These are phyloP conservation scores for Entomobrya proxima DNA, from an alignment of 2,888 invertebrate species.

Conservation along the genomic window DNA sequence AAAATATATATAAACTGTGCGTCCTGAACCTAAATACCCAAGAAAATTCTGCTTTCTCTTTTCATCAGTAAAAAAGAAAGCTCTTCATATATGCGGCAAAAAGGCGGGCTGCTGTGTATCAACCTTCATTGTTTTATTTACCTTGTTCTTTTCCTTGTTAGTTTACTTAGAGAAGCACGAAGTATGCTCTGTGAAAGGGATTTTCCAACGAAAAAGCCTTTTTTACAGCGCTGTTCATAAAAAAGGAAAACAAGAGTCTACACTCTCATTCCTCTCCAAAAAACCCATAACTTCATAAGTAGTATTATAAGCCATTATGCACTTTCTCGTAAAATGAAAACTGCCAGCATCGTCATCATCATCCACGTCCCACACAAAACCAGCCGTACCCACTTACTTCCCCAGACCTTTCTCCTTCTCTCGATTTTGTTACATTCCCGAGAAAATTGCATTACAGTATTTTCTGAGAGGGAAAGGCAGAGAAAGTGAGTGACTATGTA, in stretches of 20 bases:
- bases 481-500: background rate
- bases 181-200: background rate
- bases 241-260: background rate
- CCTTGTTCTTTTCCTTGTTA: slow-evolving; percentile 24
- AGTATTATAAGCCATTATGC: slow-evolving; percentile 24
- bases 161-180: slow-evolving; percentile 11
- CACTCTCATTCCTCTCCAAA: background rate
- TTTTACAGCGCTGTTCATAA: slow-evolving; percentile 27
- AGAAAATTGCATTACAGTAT: background rate
- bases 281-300: slow-evolving; percentile 27
- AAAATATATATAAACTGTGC: slow-evolving; percentile 48
- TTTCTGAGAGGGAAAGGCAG: background rate
- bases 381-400: background rate
- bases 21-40: background rate
- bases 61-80: background rate
- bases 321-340: slow-evolving; percentile 36
- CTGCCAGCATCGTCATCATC: background rate
- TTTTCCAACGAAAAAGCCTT: slow-evolving; percentile 31
- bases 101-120: background rate
- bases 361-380: background rate
- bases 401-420: background rate
- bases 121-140: slow-evolving; percentile 55
- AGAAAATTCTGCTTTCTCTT: background rate
- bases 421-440: background rate
- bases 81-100: background rate